Evolutionary conservation across 1,140 invertebrate genomes (phyloP), one percentile per base, ranked within the genome.

Genomic region (Drosophila parabipectinata): DNA sequence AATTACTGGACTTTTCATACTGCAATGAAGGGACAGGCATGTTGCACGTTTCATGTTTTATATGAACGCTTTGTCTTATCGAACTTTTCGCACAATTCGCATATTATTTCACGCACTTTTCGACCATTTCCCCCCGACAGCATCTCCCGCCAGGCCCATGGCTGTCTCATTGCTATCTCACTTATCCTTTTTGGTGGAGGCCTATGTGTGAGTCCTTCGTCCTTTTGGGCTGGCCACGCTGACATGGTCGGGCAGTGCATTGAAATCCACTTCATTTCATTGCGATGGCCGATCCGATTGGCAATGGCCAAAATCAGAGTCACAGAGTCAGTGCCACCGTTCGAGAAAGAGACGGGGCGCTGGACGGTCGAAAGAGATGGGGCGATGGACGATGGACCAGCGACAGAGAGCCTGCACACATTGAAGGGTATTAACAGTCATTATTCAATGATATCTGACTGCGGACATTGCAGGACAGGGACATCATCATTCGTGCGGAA

Each of bases 381-480:
- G 41, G 18, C 28, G 50, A 15, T 15, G 15, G 15, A 4, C 45
- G 54, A 44, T 21, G 21, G 21, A 21, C 4, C 39, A 58, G 26
- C 26, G 45, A 48, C 66, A 67, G 52, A 59, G 28, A 47, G 18
- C 26, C 66, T 24, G 63, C 54, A 61, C 83, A 91, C 81, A 91
- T 91, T 91, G 89, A 89, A 91, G 84, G 89, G 89, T 91, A 91
- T 91, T 91, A 91, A 91, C 89, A 91, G 89, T 91, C 89, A 91
- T 91, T 91, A 91, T 91, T 91, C 89, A 91, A 90, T 91, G 89
- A 91, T 91, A 91, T 91, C 89, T 89, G 76, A 78, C 77, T 88
- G 83, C 79, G 84, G 83, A 88, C 84, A 89, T 83, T 83, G 84
- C 83, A 73, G 83, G 72, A 79, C 76, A 62, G 83, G 83, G 83